phyloP scores from a whole-genome alignment of 1,140 invertebrate genomes.

The Batillaria attramentaria region DNA sequence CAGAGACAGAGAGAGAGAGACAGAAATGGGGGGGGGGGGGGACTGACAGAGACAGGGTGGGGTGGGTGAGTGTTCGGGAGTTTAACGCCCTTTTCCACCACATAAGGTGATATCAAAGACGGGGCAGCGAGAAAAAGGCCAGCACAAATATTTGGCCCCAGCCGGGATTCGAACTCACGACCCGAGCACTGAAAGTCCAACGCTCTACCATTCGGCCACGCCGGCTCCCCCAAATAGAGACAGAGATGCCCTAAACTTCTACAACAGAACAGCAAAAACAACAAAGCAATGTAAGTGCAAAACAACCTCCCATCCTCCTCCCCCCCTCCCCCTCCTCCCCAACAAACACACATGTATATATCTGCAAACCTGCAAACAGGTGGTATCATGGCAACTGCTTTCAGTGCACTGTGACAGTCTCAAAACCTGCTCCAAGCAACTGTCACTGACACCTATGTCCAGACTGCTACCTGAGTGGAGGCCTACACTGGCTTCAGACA shows the following conservation, averaged over 20 bases:
- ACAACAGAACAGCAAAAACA: no score
- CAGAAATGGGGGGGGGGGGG: no score
- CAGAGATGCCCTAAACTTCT: neutral
- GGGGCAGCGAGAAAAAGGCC: no score
- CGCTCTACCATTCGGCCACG: neutral
- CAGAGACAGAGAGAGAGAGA: neutral
- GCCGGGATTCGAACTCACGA: no score
- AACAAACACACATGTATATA: neutral
- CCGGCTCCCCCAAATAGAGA: neutral
- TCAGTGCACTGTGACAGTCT: neutral
- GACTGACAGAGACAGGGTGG: no score
- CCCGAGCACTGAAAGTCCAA: neutral
- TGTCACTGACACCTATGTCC: neutral
- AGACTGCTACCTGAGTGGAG: neutral
- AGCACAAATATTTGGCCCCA: no score
- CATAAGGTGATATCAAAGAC: no score
- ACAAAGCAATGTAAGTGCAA: neutral
- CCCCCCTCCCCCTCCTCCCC: neutral
- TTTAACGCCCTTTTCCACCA: no score
- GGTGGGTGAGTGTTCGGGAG: no score
- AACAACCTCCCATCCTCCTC: neutral
- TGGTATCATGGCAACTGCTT: neutral
- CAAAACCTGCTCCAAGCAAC: conserved; percentile 1
- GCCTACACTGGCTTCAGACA: neutral
- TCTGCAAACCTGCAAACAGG: neutral